phyloP scores from a whole-genome alignment of 2,113 vertebrate species.

The Protomyctophum bolini region DNA sequence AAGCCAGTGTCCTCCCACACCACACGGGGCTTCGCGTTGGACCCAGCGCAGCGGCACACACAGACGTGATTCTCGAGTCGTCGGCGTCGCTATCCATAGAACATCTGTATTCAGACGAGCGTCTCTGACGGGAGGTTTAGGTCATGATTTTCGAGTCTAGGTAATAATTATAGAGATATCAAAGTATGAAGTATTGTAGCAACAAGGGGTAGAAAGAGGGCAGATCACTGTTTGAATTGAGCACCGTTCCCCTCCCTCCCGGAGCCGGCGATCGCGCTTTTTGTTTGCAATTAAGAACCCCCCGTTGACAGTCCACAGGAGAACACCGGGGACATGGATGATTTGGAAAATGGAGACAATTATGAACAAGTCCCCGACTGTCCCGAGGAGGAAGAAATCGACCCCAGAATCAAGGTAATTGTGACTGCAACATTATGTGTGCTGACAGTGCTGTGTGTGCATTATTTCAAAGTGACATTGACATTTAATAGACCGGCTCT shows the following conservation, averaged over 20 bases:
- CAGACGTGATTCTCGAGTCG: not conserved
- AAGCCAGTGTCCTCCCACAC: too few species aligned
- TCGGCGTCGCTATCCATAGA: not conserved
- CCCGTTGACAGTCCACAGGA: not conserved
- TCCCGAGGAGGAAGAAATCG: constrained; percentile 85
- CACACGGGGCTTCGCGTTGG: too few species aligned
- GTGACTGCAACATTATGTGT: not conserved
- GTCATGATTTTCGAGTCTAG: not conserved
- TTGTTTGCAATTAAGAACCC: constrained; percentile 19
- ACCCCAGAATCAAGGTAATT: constrained; percentile 91
- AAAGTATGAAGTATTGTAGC: constrained; percentile 6
- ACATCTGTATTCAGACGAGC: constrained; percentile 17
- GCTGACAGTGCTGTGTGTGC: not conserved
- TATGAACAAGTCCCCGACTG: constrained; percentile 64
- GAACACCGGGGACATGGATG: constrained; percentile 64
- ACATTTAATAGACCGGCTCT: not conserved
- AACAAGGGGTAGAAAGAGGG: constrained; percentile 18
- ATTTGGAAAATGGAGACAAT: constrained; percentile 53
- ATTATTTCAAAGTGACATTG: constrained; percentile 23
- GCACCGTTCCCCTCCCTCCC: constrained; percentile 17
- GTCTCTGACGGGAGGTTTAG: not conserved
- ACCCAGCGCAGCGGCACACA: too few species aligned
- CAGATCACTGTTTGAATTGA: constrained; percentile 15
- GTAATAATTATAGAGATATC: too few species aligned
- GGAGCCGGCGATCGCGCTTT: constrained; percentile 43